Base-by-base conservation (phyloP, 2,888 invertebrate genomes). In the Andrena dorsata region DNA sequence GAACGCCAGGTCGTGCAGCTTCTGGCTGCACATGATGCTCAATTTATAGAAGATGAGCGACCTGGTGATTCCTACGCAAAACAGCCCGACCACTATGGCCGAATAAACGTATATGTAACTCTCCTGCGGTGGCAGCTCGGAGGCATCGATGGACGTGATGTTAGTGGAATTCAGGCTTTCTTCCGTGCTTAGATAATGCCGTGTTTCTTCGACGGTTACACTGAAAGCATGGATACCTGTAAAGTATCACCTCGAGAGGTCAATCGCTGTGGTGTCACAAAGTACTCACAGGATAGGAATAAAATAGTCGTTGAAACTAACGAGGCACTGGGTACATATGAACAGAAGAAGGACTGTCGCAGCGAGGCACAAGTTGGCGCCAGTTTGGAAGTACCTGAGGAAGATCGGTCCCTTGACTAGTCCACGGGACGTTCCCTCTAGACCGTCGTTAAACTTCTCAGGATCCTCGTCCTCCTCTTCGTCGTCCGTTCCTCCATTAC, bases 301-400 rank as follows among this genome's bases (percentile, higher is more conserved):
- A 95, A 96, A 97, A 90, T 95, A 97, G 92, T 97, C 97, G 0
- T 95, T 95, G 0, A 95, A 93, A 79, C 96, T 97, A 1, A 95
- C 96, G n/a, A 95, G 91, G 0, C 93, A 90, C 86, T 97, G 96
- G 0, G 96, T 95, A 16, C 95, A 16, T 0, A 96, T 8, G 86
- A 95, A 96, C 7, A 95, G 88, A 0, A 94, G 78, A 1, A 95
- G 83, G 63, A 96, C 89, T 0, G 94, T 85, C 2, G 94, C 82
- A 2, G 95, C 92, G 5, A 94, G 87, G 51, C 93, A 94, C 51
- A 94, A 92, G 86, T 94, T 95, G 0, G 95, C 95, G 8, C 96
- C 96, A 0, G 95, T 94, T 86, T 90, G 93, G 35, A 96, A 94
- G 88, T 96, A 96, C 35, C 91, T 92, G 0, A 92, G 58, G n/a